Percentiles rank a stretch among this genome's conserved stretches.
phyloP scores from a whole-genome alignment of 2,888 invertebrate genomes.

The Alviniconcha strummeri region DNA sequence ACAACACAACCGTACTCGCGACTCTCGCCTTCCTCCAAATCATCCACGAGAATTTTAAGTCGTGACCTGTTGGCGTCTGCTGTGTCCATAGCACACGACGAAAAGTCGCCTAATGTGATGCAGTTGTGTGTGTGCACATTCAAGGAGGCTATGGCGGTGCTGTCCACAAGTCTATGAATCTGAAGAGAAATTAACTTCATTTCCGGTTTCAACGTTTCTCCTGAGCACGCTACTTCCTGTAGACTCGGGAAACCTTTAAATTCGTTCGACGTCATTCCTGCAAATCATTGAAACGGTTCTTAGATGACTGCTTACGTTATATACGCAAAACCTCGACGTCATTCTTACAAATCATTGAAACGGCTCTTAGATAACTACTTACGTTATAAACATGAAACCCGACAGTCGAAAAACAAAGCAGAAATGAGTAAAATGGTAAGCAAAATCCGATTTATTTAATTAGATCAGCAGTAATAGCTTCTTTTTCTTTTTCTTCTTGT shows the following conservation, averaged over 20 bases:
- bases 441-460: too few relatives aligned
- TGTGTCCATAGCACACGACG: slow-evolving; percentile 17
- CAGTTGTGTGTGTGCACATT: not conserved
- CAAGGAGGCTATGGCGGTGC: not conserved
- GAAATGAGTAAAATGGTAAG: too few relatives aligned
- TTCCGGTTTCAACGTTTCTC: slow-evolving; percentile 4
- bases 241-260: slow-evolving; percentile 27
- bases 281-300: not conserved
- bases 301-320: too few relatives aligned
- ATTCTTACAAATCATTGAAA: too few relatives aligned
- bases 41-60: not conserved
- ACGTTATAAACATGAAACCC: too few relatives aligned
- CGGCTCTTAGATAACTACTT: too few relatives aligned
- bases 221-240: slow-evolving; percentile 23
- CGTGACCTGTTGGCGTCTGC: not conserved
- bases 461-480: too few relatives aligned
- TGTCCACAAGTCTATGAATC: not conserved
- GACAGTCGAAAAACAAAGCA: too few relatives aligned
- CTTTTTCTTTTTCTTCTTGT: too few relatives aligned
- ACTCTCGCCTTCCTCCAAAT: slow-evolving; percentile 12
- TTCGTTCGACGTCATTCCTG: slow-evolving; percentile 19
- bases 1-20: slow-evolving; percentile 2
- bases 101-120: slow-evolving; percentile 4
- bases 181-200: slow-evolving; percentile 14
- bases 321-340: too few relatives aligned